Evolutionary conservation across 2,888 invertebrate species (phyloP), one percentile per base, ranked within the genome.

Genomic region (Auanema sp.): DNA sequence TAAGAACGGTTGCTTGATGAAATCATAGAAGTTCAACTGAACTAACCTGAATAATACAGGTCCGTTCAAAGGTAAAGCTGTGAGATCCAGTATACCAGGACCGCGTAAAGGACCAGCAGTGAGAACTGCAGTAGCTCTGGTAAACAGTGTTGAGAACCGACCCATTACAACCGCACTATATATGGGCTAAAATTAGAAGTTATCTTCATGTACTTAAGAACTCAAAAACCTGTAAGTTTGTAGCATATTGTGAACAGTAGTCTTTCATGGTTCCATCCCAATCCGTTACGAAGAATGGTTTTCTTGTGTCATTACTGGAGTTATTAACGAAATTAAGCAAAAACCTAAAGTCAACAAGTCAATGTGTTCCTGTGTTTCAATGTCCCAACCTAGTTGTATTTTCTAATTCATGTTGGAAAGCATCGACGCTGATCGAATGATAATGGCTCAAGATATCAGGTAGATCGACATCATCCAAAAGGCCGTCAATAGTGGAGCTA

Each of bases 191-290:
- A 76, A 71, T 11, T 5, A 23, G 18, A 44, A 58, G 18, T 2
- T 14, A 23, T 47, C 21, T 47, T 47, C 6, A 6, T 5, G 10
- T 47, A 10, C 10, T 3, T 4, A 23, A 23, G 18, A 52, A 52
- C 18, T 14, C n/a, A 63, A n/a, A 14, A 10, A 77, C 79, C 72
- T 80, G 81, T 10, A 83, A 57, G 63, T 83, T 82, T 4, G 83
- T 83, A 6, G 79, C 79, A 59, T 83, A 83, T 60, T 83, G 83
- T 1, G 76, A 73, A 54, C 79, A 79, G 59, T 83, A 83, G 61
- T 83, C 82, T 66, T 83, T 83, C 82, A 83, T 83, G 1, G 83
- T 83, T 8, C 83, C 83, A 66, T 83, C 83, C 83, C 83, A 83
- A 56, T 83, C 83, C 6, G 83, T 83, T 49, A 83, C 74, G 44